These are phyloP conservation scores for Stercorarius parasiticus DNA, from an alignment of 2,113 vertebrate species.

Conservation along the genomic window DNA sequence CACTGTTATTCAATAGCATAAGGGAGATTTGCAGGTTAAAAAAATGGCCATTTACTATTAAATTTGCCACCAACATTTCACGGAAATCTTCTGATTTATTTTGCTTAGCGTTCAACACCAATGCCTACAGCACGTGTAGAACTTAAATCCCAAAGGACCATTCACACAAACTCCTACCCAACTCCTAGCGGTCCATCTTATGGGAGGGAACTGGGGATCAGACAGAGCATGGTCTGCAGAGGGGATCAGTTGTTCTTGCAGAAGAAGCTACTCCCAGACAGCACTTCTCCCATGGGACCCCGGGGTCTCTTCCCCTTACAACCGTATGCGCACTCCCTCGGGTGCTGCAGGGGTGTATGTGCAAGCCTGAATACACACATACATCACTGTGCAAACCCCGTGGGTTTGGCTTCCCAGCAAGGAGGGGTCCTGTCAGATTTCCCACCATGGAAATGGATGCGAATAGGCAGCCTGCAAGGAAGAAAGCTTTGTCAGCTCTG, in stretches of 20 bases:
- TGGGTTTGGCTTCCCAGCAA: neutral
- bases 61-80: neutral
- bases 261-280: neutral
- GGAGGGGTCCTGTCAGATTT: neutral
- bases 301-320: rapidly evolving
- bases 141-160: neutral
- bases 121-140: neutral
- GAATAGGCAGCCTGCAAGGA: neutral
- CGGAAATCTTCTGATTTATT: neutral
- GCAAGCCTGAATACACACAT: neutral
- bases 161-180: neutral
- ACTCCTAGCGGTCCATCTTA: neutral
- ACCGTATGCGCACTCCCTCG: neutral
- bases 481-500: neutral
- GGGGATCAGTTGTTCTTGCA: neutral
- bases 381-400: neutral
- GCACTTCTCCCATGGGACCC: neutral
- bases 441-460: neutral
- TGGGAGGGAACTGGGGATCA: neutral
- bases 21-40: neutral
- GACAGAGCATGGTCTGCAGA: neutral
- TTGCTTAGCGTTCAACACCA: neutral
- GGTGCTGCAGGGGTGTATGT: neutral
- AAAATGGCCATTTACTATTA: neutral
- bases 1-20: neutral